Evolutionary conservation across 2,888 invertebrate species (phyloP).

Genomic region (Drosophila rubida): DNA sequence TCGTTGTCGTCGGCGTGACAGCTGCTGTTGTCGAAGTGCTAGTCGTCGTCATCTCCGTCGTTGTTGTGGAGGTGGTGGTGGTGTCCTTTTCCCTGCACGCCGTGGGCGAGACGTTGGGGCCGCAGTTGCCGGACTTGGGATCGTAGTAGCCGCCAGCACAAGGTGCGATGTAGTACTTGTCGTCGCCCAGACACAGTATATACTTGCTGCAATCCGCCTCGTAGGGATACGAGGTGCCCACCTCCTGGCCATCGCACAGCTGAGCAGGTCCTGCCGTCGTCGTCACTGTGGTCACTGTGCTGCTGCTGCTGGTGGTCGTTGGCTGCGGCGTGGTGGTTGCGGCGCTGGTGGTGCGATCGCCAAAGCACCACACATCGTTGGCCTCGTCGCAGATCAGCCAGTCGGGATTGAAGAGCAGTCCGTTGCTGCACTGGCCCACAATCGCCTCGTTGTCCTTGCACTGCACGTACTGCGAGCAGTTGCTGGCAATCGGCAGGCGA

Average conservation of each 20-base stretch:
- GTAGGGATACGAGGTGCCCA: constrained; percentile 54
- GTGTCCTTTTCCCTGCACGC: constrained; percentile 53
- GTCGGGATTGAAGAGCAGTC: constrained; percentile 64
- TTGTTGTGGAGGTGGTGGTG: constrained; percentile 25
- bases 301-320: constrained; percentile 35
- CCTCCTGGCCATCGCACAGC: constrained; percentile 40
- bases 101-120: constrained; percentile 57
- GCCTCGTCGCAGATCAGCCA: constrained; percentile 66
- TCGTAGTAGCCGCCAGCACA: constrained; percentile 66
- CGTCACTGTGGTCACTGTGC: constrained; percentile 25
- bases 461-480: constrained; percentile 69
- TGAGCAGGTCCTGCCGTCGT: constrained; percentile 52
- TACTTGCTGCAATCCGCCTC: constrained; percentile 62
- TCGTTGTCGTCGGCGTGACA: constrained; percentile 3
- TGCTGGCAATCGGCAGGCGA: constrained; percentile 58
- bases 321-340: constrained; percentile 38
- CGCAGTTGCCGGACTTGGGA: constrained; percentile 63
- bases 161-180: constrained; percentile 34
- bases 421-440: constrained; percentile 54
- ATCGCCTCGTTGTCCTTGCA: constrained; percentile 53
- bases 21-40: constrained; percentile 31
- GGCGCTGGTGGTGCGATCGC: constrained; percentile 54
- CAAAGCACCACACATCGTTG: constrained; percentile 57
- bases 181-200: constrained; percentile 62
- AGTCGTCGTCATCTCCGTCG: constrained; percentile 39